Percentiles rank a stretch among this genome's conserved stretches.
phyloP scores from a whole-genome alignment of 2,888 invertebrate genomes.

The Osmoderma eremita region DNA sequence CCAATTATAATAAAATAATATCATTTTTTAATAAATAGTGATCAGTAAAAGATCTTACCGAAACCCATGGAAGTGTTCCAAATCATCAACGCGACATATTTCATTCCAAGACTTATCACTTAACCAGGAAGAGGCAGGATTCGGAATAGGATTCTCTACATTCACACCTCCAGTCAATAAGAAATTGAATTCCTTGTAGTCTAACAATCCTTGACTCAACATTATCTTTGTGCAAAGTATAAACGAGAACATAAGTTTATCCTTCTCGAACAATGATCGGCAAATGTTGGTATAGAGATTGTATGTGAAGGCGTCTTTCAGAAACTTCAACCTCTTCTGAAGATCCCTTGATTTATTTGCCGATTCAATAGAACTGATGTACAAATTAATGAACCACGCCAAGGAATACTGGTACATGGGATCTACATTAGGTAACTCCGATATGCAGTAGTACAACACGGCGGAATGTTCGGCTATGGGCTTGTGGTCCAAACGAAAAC shows the following conservation, averaged over 20 bases:
- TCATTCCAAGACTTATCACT: constrained; percentile 82
- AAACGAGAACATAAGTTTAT: constrained; percentile 85
- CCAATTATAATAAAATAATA: background rate
- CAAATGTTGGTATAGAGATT: constrained; percentile 85
- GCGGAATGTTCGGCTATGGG: constrained; percentile 84
- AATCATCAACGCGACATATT: constrained; percentile 72
- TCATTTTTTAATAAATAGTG: too few species aligned
- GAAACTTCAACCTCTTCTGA: constrained; percentile 74
- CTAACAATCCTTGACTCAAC: constrained; percentile 69
- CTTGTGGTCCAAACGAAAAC: constrained; percentile 77
- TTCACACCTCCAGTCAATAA: constrained; percentile 81
- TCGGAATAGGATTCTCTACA: constrained; percentile 71
- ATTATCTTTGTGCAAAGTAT: constrained; percentile 79
- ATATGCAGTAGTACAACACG: constrained; percentile 83
- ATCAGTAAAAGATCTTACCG: background rate
- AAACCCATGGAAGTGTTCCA: constrained; percentile 68
- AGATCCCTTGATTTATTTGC: constrained; percentile 78
- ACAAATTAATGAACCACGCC: constrained; percentile 87
- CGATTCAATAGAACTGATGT: constrained; percentile 79
- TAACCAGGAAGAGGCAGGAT: constrained; percentile 76
- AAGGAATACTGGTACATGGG: constrained; percentile 92
- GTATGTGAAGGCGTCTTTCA: constrained; percentile 81
- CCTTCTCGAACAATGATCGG: constrained; percentile 86
- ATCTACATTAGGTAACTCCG: constrained; percentile 84
- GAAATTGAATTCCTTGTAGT: constrained; percentile 73